Evolutionary conservation across 2,797 vertebrate species (phyloP), one percentile per base, ranked within the genome.

Genomic region (Eremophila alpestris): DNA sequence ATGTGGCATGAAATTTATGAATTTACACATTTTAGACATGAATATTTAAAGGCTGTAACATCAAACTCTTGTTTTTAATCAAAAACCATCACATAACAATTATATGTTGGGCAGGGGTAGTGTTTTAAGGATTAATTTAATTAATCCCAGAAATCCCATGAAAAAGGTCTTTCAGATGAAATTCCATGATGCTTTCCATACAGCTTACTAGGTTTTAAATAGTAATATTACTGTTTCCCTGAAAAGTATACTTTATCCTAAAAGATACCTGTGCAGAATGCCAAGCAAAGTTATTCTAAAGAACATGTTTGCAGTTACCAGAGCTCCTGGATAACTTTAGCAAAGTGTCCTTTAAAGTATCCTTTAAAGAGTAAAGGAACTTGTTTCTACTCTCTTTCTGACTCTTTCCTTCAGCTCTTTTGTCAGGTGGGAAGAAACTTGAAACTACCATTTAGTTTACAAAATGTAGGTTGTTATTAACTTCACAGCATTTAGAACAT

Each of bases 1-100:
- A 94, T 59, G 83, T 90, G 94, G 88, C 83, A 95, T 93, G 94
- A 96, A 65, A 95, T 76, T 10, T 60, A 94, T 40, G 45, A 74
- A 95, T 94, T 75, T 69, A 58, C 87, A 74, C 60, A 93, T 92
- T 94, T 87, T 95, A 95, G 93, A 92, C 52, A 58, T 34, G 21
- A 81, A 22, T 43, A 14, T 91, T 89, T 81, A 69, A 21, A 76
- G 45, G 10, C 13, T 78, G 29, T 26, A 74, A 87, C 7, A 73
- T 32, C 45, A 87, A 78, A 83, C 74, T 64, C 65, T 59, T 18
- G 1, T n/a, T 81, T 97, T 89, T 74, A 91, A 93, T 40, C 29
- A 68, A 85, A 90, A 91, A 81, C 36, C 81, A 62, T 87, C 73
- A 73, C 29, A 40, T 71, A 85, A 87, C 67, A 55, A 24, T 45